These are phyloP conservation scores for Zaprionus lachaisei DNA, from an alignment of 1,140 invertebrate species.

Conservation along the genomic window DNA sequence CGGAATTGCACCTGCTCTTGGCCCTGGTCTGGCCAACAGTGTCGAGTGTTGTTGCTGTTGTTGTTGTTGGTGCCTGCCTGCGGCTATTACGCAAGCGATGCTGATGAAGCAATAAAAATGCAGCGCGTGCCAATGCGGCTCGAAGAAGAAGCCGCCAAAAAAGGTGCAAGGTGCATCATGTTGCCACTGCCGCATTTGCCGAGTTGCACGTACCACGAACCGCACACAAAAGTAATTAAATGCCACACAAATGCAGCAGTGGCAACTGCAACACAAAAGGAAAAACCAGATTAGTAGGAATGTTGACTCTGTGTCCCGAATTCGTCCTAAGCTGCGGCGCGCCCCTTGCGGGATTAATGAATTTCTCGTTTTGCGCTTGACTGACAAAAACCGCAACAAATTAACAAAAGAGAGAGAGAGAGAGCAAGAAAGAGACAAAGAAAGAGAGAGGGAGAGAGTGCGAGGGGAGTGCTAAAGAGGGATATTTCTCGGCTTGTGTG, in stretches of 20 bases:
- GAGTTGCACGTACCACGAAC: slow-evolving; percentile 24
- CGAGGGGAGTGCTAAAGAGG: background rate
- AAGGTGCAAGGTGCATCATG: slow-evolving; percentile 71
- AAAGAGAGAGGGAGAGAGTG: background rate
- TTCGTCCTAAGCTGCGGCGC: slow-evolving; percentile 39
- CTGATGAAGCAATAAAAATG: slow-evolving; percentile 81
- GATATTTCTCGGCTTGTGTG: slow-evolving; percentile 33
- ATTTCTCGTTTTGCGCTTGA: slow-evolving; percentile 76
- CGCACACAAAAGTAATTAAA: slow-evolving; percentile 63
- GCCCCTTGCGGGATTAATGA: slow-evolving; percentile 54
- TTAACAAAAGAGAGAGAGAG: background rate
- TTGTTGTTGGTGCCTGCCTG: slow-evolving; percentile 23
- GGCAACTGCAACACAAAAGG: slow-evolving; percentile 21
- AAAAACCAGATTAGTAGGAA: slow-evolving; percentile 51
- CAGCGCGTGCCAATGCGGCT: slow-evolving; percentile 67
- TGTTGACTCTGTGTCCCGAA: slow-evolving; percentile 35
- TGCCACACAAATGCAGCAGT: slow-evolving; percentile 33
- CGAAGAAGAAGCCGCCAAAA: slow-evolving; percentile 45
- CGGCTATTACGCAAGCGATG: slow-evolving; percentile 49
- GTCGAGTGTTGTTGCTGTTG: background rate
- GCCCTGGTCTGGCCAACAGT: background rate
- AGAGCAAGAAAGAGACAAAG: background rate
- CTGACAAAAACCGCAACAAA: slow-evolving; percentile 60
- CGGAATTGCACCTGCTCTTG: slow-evolving; percentile 64
- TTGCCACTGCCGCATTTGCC: slow-evolving; percentile 30